Conservation (phyloP, 2,888 invertebrate genomes). For the Dynastes tityus region DNA sequence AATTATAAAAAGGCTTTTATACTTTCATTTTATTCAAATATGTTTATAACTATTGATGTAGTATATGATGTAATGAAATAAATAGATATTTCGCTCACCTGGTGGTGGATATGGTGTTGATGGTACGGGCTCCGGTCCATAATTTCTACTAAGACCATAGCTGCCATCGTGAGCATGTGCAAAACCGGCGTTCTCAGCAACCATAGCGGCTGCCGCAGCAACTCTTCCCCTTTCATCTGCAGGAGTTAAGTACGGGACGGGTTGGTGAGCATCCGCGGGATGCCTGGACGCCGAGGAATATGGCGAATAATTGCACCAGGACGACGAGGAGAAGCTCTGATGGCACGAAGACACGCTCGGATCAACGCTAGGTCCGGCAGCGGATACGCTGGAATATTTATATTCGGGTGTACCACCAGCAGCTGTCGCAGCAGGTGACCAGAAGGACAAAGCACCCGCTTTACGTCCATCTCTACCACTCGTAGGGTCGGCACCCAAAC, state of each 20-base stretch:
- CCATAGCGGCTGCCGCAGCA: constrained; percentile 73
- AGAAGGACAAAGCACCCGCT: constrained; percentile 76
- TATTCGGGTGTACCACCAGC: constrained; percentile 76
- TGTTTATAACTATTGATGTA: too few relatives aligned
- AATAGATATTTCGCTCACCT: constrained; percentile 71
- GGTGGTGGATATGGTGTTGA: constrained; percentile 86
- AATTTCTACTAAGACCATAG: constrained; percentile 81
- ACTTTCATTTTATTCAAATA: too few relatives aligned
- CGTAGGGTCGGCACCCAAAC: constrained; percentile 78
- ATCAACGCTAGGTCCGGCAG: constrained; percentile 71
- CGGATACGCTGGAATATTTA: constrained; percentile 73
- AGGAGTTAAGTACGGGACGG: constrained; percentile 79
- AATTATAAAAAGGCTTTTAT: too few relatives aligned
- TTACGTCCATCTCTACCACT: constrained; percentile 77
- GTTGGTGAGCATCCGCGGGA: constrained; percentile 74
- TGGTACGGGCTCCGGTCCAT: constrained; percentile 81
- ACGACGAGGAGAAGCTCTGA: constrained; percentile 79
- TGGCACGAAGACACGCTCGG: constrained; percentile 77
- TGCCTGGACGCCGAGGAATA: constrained; percentile 77
- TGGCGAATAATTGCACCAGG: constrained; percentile 83
- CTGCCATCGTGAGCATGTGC: constrained; percentile 78
- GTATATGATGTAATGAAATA: too few relatives aligned
- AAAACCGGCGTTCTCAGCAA: constrained; percentile 77
- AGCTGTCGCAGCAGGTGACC: constrained; percentile 77
- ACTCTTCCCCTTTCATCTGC: constrained; percentile 81